Percentiles rank a stretch among this genome's conserved stretches.
Conservation (phyloP, 2,113 vertebrate species). For the Aepyceros melampus region DNA sequence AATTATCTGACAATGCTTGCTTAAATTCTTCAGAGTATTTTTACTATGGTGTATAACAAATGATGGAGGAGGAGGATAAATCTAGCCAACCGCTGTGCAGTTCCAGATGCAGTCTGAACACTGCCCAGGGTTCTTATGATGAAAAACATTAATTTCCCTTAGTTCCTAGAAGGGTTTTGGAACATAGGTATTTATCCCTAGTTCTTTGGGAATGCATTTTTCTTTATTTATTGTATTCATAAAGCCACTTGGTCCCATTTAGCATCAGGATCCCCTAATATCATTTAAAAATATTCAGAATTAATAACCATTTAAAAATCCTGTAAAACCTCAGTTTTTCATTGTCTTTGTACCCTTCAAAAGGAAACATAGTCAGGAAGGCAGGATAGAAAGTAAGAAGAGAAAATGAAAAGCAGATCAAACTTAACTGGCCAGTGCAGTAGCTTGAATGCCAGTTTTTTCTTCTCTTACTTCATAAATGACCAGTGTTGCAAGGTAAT, state of each 20-base stretch:
- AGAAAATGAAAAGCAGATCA: neutral
- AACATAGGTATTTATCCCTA: neutral
- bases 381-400: neutral
- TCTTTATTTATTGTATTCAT: conserved; percentile 29
- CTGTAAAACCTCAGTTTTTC: neutral
- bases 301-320: neutral
- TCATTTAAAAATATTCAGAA: conserved; percentile 14
- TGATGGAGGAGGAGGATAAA: neutral
- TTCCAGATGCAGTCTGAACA: neutral
- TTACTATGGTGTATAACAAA: neutral
- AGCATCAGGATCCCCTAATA: neutral
- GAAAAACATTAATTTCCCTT: neutral
- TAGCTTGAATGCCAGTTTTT: neutral
- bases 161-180: neutral
- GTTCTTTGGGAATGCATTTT: neutral
- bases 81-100: neutral
- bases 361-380: neutral
- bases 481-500: neutral
- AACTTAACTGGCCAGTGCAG: no score
- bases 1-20: neutral
- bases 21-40: neutral
- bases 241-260: neutral
- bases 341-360: neutral
- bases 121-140: neutral
- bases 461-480: neutral